Base-by-base conservation (phyloP, 2,113 vertebrate species). In the Melanocharis versteri region DNA sequence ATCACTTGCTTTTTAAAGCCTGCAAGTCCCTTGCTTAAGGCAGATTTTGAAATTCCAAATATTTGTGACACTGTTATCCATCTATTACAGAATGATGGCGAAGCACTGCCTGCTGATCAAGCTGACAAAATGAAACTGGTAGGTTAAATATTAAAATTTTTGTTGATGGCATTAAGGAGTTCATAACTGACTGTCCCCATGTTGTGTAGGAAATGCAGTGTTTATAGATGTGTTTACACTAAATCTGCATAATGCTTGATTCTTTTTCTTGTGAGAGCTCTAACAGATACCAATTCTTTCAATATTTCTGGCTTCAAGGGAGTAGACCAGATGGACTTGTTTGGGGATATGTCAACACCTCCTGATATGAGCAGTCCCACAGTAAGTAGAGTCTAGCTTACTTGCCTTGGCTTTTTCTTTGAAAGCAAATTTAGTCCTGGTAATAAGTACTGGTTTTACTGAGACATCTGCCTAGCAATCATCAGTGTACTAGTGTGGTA, bases 311-410 rank as follows among this genome's bases (percentile, higher is more conserved):
- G 26, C 90, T 96, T 98, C 81, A 97, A 99, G 99, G 98, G 98
- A 93, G 97, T 98, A 97, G 98, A 99, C 78, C 99, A 99, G 95
- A 98, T 98, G 97, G 98, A 99, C 96, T 98, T 99, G 89, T 99
- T 99, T 98, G 99, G 99, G 96, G 99, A 98, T 98, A 99, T 99
- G 98, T 99, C 99, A 75, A 99, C 99, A 93, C 99, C 99, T 44
- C 99, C 99, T 96, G 99, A 99, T 96, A 97, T 99, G 91, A 98
- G 93, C 97, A 97, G 98, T 96, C 97, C 98, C 70, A 98, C 98
- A 97, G 99, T 99, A 98, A 99, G 99, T 98, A 97, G 42, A 75
- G 27, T 35, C 37, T 22, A 40, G 15, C 15, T 79, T 58, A 54
- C 3, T 20, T 83, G 9, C 56, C 15, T 53, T 62, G 19, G 6